Percentiles rank a stretch among this genome's conserved stretches.
Evolutionary conservation across 2,888 invertebrate genomes (phyloP).

Genomic region (Zygaena filipendulae): DNA sequence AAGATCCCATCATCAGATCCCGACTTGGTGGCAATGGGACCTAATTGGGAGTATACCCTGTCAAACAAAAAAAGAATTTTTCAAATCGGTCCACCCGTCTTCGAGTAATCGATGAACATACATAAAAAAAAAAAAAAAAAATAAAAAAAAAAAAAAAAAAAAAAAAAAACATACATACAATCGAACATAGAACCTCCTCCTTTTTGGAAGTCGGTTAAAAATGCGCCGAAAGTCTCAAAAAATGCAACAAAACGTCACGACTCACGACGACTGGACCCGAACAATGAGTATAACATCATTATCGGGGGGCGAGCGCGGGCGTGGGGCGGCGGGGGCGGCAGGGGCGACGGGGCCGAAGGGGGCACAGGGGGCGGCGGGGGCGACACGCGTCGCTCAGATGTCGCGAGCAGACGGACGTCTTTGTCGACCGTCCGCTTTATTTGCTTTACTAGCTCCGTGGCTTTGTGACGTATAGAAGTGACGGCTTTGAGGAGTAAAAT

Average conservation of each 20-base stretch:
- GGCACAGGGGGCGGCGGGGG: slow-evolving; percentile 25
- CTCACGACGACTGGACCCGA: slow-evolving; percentile 47
- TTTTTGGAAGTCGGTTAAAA: no score
- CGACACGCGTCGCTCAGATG: slow-evolving; percentile 66
- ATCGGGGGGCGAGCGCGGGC: slow-evolving; percentile 48
- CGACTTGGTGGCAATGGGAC: no score
- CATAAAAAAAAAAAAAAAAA: no score
- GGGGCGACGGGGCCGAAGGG: slow-evolving; percentile 16
- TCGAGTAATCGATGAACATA: no score
- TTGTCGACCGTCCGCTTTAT: slow-evolving; percentile 62
- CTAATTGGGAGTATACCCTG: no score
- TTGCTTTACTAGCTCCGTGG: slow-evolving; percentile 35
- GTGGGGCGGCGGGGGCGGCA: slow-evolving; percentile 20
- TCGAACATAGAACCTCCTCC: no score
- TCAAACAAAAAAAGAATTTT: no score
- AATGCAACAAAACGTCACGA: slow-evolving; percentile 58
- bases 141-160: no score
- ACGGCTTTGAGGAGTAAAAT: slow-evolving; percentile 20
- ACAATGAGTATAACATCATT: slow-evolving; percentile 65
- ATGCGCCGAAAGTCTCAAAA: slow-evolving; percentile 36
- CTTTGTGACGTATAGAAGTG: slow-evolving; percentile 49
- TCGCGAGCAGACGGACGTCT: slow-evolving; percentile 66
- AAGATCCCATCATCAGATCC: no score
- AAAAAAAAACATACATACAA: no score
- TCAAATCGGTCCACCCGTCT: no score